Evolutionary conservation across 2,797 vertebrate species (phyloP).

Genomic region (Peromyscus eremicus): DNA sequence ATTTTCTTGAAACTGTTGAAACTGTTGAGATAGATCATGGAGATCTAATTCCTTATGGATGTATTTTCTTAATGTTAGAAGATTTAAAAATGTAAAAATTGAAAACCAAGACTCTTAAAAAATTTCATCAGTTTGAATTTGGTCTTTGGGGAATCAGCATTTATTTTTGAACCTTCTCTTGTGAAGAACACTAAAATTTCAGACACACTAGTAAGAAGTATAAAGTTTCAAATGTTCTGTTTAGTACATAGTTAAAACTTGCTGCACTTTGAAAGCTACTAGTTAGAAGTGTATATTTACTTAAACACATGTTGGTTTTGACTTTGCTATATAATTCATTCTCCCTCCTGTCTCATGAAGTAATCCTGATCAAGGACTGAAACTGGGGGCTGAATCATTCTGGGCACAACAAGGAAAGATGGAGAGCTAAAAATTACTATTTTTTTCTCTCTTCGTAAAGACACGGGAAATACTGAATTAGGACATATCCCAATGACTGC

Average conservation of each 20-base stretch:
- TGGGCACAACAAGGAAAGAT: neutral
- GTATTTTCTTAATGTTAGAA: slow-evolving; percentile 29
- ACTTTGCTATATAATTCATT: neutral
- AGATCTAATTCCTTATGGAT: neutral
- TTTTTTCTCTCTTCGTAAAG: neutral
- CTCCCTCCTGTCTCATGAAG: neutral
- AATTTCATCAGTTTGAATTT: slow-evolving; percentile 2
- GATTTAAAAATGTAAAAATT: neutral
- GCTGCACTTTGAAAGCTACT: neutral
- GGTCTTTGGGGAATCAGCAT: neutral
- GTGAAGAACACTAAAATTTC: neutral
- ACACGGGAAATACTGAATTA: neutral
- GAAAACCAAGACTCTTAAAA: neutral
- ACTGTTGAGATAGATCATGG: neutral
- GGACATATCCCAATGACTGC: neutral
- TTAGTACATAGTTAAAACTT: neutral
- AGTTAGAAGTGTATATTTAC: neutral
- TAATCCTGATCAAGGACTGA: neutral
- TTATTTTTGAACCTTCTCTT: neutral
- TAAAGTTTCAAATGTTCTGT: neutral
- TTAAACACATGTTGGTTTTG: neutral
- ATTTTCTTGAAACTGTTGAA: slow-evolving; percentile 2
- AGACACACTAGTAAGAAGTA: neutral
- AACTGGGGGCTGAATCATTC: neutral
- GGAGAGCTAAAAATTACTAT: neutral